Percentiles rank a stretch among this genome's conserved stretches.
Evolutionary conservation across 2,797 vertebrate species (phyloP).

Genomic region (Pagetopsis macropterus): DNA sequence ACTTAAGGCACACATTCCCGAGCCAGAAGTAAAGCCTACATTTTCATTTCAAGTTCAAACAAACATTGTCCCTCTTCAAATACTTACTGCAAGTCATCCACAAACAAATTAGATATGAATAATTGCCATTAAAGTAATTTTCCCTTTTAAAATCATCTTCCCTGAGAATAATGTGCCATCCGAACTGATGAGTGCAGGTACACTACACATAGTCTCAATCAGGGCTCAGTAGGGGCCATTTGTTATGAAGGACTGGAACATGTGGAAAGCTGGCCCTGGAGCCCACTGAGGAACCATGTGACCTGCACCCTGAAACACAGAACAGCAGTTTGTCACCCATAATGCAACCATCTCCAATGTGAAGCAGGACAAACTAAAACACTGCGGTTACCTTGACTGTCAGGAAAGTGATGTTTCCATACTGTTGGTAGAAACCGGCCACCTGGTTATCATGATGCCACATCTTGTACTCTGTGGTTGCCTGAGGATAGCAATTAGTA

Average conservation of each 20-base stretch:
- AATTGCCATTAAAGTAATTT: neutral
- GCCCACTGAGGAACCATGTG: conserved; percentile 89
- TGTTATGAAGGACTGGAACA: conserved; percentile 84
- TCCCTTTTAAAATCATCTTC: conserved; percentile 28
- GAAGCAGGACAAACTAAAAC: neutral
- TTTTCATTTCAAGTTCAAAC: neutral
- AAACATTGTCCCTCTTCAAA: neutral
- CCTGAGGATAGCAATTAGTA: conserved; percentile 49
- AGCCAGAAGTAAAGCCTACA: no score
- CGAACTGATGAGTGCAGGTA: conserved; percentile 25
- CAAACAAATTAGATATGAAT: neutral
- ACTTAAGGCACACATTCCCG: no score
- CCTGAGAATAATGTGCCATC: conserved; percentile 57
- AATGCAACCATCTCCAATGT: neutral
- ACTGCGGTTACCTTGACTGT: conserved; percentile 80
- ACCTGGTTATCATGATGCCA: conserved; percentile 81
- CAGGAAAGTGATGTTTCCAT: conserved; percentile 83
- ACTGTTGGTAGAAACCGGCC: conserved; percentile 84
- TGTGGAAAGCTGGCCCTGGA: conserved; percentile 81
- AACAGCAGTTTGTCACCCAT: neutral
- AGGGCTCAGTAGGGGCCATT: conserved; percentile 72
- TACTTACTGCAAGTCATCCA: neutral
- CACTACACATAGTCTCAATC: neutral
- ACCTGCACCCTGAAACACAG: conserved; percentile 81
- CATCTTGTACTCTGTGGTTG: conserved; percentile 69